These are phyloP conservation scores for Manis crassicaudata DNA, from an alignment of 2,797 vertebrate genomes.

Conservation along the genomic window DNA sequence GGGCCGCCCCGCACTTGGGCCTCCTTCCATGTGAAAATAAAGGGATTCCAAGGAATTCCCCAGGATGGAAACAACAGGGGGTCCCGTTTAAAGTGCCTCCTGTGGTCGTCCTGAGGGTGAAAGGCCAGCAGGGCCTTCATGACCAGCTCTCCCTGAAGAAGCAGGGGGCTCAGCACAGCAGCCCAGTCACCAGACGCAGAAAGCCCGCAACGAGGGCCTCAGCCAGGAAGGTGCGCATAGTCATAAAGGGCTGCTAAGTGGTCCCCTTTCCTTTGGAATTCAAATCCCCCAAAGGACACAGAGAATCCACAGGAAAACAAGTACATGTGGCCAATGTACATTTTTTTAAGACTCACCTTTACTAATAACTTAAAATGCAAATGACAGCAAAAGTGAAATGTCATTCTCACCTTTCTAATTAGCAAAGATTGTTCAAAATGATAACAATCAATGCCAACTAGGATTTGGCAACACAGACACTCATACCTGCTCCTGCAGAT, in stretches of 20 bases:
- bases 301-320: neutral
- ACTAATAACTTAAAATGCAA: neutral
- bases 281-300: neutral
- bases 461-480: neutral
- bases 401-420: neutral
- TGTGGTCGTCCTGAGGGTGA: too few relatives aligned
- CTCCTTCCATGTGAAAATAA: too few relatives aligned
- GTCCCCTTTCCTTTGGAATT: too few relatives aligned
- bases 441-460: too few relatives aligned
- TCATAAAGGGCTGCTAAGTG: fast-evolving
- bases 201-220: neutral
- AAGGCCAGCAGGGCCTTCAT: too few relatives aligned
- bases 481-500: neutral
- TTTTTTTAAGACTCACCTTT: neutral
- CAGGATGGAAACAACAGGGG: too few relatives aligned
- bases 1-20: too few relatives aligned
- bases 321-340: too few relatives aligned
- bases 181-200: fast-evolving
- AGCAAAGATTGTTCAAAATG: neutral
- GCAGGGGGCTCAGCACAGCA: fast-evolving
- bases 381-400: neutral
- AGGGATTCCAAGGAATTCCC: too few relatives aligned
- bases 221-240: too few relatives aligned
- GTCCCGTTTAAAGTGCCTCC: too few relatives aligned
- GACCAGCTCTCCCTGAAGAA: too few relatives aligned